These are phyloP conservation scores for Tigriopus japonicus DNA, from an alignment of 1,140 invertebrate species.

Conservation along the genomic window DNA sequence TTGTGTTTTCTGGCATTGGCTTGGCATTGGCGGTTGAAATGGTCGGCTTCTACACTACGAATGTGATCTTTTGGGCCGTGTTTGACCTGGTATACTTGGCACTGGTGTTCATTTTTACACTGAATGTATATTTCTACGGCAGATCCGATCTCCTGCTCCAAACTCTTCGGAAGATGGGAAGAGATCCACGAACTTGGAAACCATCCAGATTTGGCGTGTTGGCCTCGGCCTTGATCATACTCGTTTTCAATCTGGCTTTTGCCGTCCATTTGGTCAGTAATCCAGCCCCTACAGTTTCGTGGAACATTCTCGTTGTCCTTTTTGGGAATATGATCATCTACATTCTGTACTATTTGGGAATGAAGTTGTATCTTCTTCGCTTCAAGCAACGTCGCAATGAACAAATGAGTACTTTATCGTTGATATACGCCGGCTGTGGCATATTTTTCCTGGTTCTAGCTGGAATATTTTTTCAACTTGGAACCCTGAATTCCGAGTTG, in stretches of 20 bases:
- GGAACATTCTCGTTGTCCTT: constrained; percentile 56
- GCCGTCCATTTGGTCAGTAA: constrained; percentile 32
- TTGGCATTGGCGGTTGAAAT: constrained; percentile 59
- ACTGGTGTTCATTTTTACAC: constrained; percentile 46
- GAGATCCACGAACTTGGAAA: background rate
- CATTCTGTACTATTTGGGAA: constrained; percentile 58
- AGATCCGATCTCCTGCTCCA: no score
- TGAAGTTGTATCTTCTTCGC: constrained; percentile 47
- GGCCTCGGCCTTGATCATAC: constrained; percentile 33
- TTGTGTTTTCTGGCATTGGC: constrained; percentile 55
- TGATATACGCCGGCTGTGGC: background rate
- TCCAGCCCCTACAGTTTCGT: constrained; percentile 23
- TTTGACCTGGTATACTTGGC: constrained; percentile 52
- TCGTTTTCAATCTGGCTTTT: constrained; percentile 52
- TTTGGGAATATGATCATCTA: constrained; percentile 67
- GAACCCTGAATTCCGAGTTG: constrained; percentile 19
- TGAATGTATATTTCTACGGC: constrained; percentile 72
- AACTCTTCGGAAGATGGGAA: no score
- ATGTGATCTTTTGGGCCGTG: constrained; percentile 45
- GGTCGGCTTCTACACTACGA: constrained; percentile 31
- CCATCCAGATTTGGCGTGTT: background rate
- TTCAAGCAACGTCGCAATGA: constrained; percentile 12
- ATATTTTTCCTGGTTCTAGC: background rate
- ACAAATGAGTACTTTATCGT: background rate
- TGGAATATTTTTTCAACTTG: constrained; percentile 13